Percentiles rank a stretch among this genome's conserved stretches.
phyloP scores from a whole-genome alignment of 2,888 invertebrate species.

The Hemistola chrysoprasaria region DNA sequence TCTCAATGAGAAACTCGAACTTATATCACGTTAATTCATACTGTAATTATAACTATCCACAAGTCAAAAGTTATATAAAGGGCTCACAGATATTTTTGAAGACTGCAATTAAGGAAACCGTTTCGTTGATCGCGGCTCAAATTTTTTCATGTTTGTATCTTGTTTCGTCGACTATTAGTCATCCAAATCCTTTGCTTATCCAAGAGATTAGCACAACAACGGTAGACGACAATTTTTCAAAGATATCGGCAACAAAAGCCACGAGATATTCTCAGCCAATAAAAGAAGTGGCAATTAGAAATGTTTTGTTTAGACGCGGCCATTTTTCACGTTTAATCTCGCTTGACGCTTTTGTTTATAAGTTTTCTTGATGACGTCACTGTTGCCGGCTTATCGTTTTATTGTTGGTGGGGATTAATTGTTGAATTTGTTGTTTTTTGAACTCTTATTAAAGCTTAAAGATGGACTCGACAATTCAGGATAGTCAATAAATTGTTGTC shows the following conservation, averaged over 20 bases:
- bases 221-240: slow-evolving; percentile 50
- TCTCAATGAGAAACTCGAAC: no score
- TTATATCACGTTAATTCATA: no score
- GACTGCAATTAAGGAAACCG: slow-evolving; percentile 1
- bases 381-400: slow-evolving; percentile 38
- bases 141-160: slow-evolving; percentile 43
- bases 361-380: slow-evolving; percentile 44
- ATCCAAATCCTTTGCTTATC: slow-evolving; percentile 51
- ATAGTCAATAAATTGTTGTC: no score
- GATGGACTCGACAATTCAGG: no score
- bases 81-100: no score
- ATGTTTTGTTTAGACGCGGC: slow-evolving; percentile 54
- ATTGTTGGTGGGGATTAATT: slow-evolving; percentile 33
- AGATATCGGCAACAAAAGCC: slow-evolving; percentile 50
- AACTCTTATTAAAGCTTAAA: no score
- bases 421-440: slow-evolving; percentile 9
- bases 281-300: slow-evolving; percentile 57
- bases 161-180: slow-evolving; percentile 46
- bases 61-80: no score
- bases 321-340: slow-evolving; percentile 60
- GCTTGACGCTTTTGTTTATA: slow-evolving; percentile 44
- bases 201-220: slow-evolving; percentile 45
- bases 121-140: slow-evolving; percentile 4
- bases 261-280: slow-evolving; percentile 35
- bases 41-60: no score